Conservation (phyloP, 2,797 vertebrate species). For the Geotrypetes seraphini region DNA sequence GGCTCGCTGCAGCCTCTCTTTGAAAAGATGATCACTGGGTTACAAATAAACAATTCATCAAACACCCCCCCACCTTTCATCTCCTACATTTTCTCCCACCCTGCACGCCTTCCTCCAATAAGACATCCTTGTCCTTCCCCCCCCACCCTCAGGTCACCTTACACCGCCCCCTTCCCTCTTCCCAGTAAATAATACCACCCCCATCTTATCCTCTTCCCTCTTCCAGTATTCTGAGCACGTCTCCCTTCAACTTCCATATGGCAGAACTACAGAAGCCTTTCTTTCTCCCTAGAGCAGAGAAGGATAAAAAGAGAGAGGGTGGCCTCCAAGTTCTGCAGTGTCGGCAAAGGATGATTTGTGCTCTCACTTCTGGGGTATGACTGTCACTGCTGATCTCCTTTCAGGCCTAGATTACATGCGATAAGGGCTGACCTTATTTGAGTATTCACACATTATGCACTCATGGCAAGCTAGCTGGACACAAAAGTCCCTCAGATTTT, state of each 20-base stretch:
- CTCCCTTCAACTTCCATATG: conserved; percentile 41
- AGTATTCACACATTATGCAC: conserved; percentile 62
- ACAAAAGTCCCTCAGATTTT: conserved; percentile 78
- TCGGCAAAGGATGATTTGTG: conserved; percentile 48
- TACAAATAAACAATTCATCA: conserved; percentile 40
- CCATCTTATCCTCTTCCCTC: too few species aligned
- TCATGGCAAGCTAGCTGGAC: conserved; percentile 67
- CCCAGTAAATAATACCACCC: too few species aligned
- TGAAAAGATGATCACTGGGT: conserved; percentile 27
- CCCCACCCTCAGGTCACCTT: too few species aligned
- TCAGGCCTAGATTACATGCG: conserved; percentile 56
- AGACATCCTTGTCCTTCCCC: too few species aligned
- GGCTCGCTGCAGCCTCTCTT: conserved; percentile 10
- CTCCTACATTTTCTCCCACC: too few species aligned
- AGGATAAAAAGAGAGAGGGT: conserved; percentile 27
- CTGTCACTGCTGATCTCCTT: conserved; percentile 58
- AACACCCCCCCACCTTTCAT: conserved; percentile 1
- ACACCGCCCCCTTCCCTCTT: too few species aligned
- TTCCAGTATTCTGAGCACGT: conserved; percentile 61
- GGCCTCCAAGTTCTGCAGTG: conserved; percentile 35
- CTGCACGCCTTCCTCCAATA: too few species aligned
- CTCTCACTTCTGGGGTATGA: conserved; percentile 43
- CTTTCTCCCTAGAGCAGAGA: conserved; percentile 36
- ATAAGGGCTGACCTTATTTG: conserved; percentile 65
- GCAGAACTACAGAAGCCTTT: conserved; percentile 40